phyloP scores from a whole-genome alignment of 2,888 invertebrate species.

The Orthosia cruda region DNA sequence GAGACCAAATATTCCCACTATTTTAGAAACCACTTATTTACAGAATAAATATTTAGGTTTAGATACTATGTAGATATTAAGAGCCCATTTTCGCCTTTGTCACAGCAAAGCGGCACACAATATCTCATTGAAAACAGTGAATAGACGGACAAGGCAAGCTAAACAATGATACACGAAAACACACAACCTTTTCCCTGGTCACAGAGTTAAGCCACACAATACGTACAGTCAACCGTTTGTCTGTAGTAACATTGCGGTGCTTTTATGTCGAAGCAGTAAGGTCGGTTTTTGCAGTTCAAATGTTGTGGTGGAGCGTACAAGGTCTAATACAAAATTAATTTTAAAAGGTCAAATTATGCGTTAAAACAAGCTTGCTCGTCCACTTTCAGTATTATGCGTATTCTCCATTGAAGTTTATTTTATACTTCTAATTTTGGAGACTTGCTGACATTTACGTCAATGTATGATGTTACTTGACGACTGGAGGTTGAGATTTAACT shows the following conservation, averaged over 20 bases:
- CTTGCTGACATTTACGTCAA: slow-evolving; percentile 35
- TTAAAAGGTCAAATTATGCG: slow-evolving; percentile 49
- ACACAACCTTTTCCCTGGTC: slow-evolving; percentile 19
- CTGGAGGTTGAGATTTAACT: neutral
- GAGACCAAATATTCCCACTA: no score
- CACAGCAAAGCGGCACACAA: slow-evolving; percentile 1
- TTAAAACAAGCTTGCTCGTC: neutral
- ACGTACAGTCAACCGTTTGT: neutral
- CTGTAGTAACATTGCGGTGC: neutral
- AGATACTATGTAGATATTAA: neutral
- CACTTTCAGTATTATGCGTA: slow-evolving; percentile 7
- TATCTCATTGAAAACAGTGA: slow-evolving; percentile 10
- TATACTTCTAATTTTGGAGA: slow-evolving; percentile 31
- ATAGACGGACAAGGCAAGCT: neutral
- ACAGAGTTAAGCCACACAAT: slow-evolving; percentile 16
- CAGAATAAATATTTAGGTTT: neutral
- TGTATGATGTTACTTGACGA: neutral
- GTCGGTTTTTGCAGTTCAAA: neutral
- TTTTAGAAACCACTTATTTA: neutral
- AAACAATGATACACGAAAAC: slow-evolving; percentile 7
- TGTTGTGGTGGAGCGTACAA: neutral
- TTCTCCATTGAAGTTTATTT: slow-evolving; percentile 52
- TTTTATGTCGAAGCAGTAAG: neutral
- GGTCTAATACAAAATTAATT: slow-evolving; percentile 42
- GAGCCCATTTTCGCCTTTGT: neutral